A percentile compares a stretch with the other conserved stretches of the same genome.
phyloP scores from a whole-genome alignment of 1,140 invertebrate species.

The Zophobas morio region DNA sequence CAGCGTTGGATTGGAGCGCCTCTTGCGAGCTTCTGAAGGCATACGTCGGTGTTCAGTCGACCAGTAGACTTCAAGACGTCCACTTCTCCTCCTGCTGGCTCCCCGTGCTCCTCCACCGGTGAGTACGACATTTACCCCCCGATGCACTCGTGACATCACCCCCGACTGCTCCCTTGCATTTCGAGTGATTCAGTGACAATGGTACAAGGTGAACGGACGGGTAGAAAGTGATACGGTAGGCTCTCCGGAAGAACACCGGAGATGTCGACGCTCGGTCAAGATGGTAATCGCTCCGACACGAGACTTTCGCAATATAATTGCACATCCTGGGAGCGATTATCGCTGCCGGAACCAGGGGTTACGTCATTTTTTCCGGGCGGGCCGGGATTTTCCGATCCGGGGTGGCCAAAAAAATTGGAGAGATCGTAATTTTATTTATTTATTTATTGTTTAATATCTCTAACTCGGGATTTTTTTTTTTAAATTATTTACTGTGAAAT shows the following conservation, averaged over 20 bases:
- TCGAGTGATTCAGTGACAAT: slow-evolving; percentile 42
- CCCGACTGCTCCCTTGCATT: slow-evolving; percentile 5
- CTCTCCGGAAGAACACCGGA: slow-evolving; percentile 47
- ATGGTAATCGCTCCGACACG: slow-evolving; percentile 10
- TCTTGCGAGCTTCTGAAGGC: slow-evolving; percentile 57
- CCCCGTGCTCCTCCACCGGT: slow-evolving; percentile 53
- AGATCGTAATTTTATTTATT: no score
- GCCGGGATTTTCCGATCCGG: no score
- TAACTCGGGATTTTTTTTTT: not conserved
- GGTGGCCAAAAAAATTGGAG: no score
- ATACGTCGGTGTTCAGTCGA: slow-evolving; percentile 56
- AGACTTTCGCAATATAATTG: slow-evolving; percentile 8
- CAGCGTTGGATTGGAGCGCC: slow-evolving; percentile 55
- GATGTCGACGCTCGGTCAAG: slow-evolving; percentile 50
- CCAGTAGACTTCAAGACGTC: slow-evolving; percentile 60
- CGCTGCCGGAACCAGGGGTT: not conserved
- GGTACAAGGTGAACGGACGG: slow-evolving; percentile 36
- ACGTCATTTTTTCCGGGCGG: not conserved
- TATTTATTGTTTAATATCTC: not conserved
- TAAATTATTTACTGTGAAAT: not conserved
- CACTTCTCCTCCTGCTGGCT: slow-evolving; percentile 57
- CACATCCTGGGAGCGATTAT: slow-evolving; percentile 7
- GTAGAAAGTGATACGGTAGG: slow-evolving; percentile 51
- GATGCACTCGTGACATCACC: slow-evolving; percentile 30
- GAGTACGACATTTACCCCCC: slow-evolving; percentile 53